Evolutionary conservation across 1,140 invertebrate species (phyloP).

Genomic region (Zaprionus gabonicus): DNA sequence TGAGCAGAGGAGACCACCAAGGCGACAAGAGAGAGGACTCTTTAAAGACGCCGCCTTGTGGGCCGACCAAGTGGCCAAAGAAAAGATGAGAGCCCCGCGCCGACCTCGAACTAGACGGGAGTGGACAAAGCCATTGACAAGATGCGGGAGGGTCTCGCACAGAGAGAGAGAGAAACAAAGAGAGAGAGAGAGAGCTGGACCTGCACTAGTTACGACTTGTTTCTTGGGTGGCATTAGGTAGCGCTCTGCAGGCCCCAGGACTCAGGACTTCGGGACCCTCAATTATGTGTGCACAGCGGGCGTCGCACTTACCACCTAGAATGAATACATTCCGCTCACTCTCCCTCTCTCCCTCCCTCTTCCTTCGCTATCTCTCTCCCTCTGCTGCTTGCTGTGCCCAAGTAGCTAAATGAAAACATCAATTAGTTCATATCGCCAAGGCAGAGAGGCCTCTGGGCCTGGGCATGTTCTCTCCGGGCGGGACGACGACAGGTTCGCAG

Average conservation of each 20-base stretch:
- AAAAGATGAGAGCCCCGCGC: constrained; percentile 65
- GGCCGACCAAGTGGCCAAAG: constrained; percentile 38
- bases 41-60: constrained; percentile 72
- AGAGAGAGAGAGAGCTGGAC: background rate
- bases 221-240: constrained; percentile 58
- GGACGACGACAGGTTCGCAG: constrained; percentile 63
- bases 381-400: background rate
- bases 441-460: constrained; percentile 3
- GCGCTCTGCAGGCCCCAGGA: constrained; percentile 22
- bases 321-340: constrained; percentile 57
- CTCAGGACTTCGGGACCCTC: constrained; percentile 40
- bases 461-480: constrained; percentile 25
- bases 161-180: background rate
- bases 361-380: background rate
- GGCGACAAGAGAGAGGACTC: constrained; percentile 18
- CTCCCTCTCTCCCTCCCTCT: background rate
- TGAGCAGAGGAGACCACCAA: constrained; percentile 70
- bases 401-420: constrained; percentile 76
- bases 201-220: constrained; percentile 56
- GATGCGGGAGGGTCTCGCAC: constrained; percentile 22
- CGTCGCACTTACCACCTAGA: constrained; percentile 82
- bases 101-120: constrained; percentile 50
- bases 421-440: constrained; percentile 72
- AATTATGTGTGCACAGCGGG: constrained; percentile 84
- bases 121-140: constrained; percentile 80